Conservation (phyloP, 2,888 invertebrate genomes). For the Synergus gifuensis region DNA sequence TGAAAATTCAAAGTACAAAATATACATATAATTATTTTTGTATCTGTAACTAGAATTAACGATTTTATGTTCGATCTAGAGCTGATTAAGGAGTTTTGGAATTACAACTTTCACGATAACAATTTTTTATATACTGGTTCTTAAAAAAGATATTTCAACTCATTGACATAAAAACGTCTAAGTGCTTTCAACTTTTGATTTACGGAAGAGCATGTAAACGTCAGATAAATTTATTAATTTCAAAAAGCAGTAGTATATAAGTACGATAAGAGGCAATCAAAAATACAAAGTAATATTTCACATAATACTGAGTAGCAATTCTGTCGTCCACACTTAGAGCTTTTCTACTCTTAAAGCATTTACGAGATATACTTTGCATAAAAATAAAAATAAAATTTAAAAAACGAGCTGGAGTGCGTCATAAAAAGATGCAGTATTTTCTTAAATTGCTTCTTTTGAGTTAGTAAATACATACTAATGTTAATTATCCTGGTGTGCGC, state of each 20-base stretch:
- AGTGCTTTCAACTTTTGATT: background rate
- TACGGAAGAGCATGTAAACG: background rate
- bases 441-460: background rate
- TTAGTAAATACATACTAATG: background rate
- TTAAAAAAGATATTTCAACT: background rate
- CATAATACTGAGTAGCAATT: background rate
- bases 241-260: background rate
- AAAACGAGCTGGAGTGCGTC: background rate
- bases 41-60: too few relatives aligned
- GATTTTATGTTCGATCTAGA: background rate
- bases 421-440: background rate
- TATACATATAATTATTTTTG: background rate
- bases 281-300: slow-evolving; percentile 4
- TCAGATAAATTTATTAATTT: background rate
- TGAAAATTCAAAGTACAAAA: background rate
- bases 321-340: background rate
- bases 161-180: background rate
- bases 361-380: background rate
- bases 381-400: background rate
- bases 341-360: background rate
- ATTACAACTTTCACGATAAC: background rate
- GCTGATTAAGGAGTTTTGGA: background rate
- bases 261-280: background rate
- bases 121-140: background rate
- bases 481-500: background rate